phyloP scores from a whole-genome alignment of 2,113 vertebrate genomes.

The Haemorhous mexicanus region DNA sequence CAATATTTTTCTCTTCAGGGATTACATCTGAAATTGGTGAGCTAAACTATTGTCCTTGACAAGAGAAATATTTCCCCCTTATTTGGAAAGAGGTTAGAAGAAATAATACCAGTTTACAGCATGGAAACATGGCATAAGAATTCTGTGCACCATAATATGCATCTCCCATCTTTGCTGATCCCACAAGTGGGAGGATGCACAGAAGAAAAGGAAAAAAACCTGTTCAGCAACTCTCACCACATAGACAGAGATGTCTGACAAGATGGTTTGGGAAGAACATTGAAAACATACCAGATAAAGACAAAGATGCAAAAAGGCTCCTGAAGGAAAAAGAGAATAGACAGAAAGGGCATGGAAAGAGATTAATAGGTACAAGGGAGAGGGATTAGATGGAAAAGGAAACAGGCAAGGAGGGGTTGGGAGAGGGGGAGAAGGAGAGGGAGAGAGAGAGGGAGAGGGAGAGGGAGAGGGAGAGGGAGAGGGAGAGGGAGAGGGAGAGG shows the following conservation, averaged over 20 bases:
- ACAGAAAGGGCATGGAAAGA: background rate
- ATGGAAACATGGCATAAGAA: background rate
- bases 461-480: background rate
- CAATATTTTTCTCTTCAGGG: background rate
- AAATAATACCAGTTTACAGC: background rate
- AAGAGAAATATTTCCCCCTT: background rate
- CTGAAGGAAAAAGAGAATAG: background rate
- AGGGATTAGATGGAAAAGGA: background rate
- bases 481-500: background rate
- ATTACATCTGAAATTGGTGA: background rate
- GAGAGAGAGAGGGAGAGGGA: too few species aligned
- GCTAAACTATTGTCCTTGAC: background rate
- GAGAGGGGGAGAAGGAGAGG: too few species aligned
- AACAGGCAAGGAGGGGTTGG: rapidly evolving
- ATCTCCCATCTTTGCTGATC: background rate
- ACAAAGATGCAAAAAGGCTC: background rate
- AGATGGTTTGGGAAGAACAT: background rate
- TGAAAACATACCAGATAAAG: background rate
- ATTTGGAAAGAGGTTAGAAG: background rate
- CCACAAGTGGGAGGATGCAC: background rate
- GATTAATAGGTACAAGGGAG: background rate
- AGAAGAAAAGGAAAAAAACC: background rate
- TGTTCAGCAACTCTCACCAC: background rate
- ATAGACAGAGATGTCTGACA: background rate
- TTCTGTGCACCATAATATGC: background rate